phyloP scores from a whole-genome alignment of 2,113 vertebrate species.

The Dromaius novaehollandiae region DNA sequence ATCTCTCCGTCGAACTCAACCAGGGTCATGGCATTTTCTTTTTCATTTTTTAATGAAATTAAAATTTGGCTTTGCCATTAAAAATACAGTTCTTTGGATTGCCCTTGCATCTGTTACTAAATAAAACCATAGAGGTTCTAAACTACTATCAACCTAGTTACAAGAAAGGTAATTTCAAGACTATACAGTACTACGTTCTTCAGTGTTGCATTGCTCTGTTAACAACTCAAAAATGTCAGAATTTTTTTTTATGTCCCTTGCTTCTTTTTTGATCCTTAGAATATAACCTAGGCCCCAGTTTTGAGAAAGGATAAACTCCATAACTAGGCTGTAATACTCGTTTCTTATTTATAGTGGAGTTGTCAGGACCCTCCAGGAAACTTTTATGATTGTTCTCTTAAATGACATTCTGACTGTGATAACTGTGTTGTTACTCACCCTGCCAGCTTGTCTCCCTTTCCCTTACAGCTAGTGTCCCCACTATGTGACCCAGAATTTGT shows the following conservation, averaged over 20 bases:
- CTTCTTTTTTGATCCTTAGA: not conserved
- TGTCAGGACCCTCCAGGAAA: not conserved
- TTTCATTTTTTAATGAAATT: not conserved
- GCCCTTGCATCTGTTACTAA: not conserved
- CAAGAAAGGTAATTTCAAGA: not conserved
- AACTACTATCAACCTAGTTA: not conserved
- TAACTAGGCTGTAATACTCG: not conserved
- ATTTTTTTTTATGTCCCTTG: not conserved
- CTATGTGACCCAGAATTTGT: not conserved
- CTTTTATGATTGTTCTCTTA: not conserved
- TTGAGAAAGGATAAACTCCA: not conserved
- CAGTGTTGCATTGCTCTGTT: not conserved
- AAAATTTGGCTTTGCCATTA: not conserved
- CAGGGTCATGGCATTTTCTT: not conserved
- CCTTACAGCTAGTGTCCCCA: fast-evolving
- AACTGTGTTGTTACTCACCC: not conserved
- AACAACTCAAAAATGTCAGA: not conserved
- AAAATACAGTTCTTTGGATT: not conserved
- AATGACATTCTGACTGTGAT: not conserved
- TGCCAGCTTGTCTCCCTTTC: not conserved
- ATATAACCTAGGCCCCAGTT: not conserved
- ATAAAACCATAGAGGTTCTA: not conserved
- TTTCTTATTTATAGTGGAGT: not conserved
- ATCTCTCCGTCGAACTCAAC: not conserved
- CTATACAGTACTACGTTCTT: not conserved